Base-by-base conservation (phyloP, 2,888 invertebrate genomes). In the Apotomis capreana region DNA sequence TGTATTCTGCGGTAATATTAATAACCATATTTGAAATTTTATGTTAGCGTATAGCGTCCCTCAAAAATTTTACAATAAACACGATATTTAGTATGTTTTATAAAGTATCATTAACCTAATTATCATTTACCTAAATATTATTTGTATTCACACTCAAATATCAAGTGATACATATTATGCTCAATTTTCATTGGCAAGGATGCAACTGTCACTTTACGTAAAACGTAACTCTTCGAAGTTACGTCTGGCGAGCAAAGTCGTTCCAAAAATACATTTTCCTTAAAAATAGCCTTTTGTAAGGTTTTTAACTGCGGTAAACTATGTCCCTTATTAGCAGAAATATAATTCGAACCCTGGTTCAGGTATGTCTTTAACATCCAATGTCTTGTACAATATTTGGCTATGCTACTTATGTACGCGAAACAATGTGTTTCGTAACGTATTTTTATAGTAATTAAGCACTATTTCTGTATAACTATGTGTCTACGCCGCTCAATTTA, bases 291-390 rank as follows among this genome's bases (percentile, higher is more conserved):
- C 83, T 85, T 86, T 83, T 62, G 68, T 76, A 77, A 81, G 81
- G 78, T 80, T 81, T 15, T 81, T 67, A 67, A 73, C 75, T 67
- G 68, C 70, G 69, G 52, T 44, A 54, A 68, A 87, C 68, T 54
- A 93, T 93, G 93, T 91, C 92, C 71, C 80, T 91, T 68, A 87
- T 93, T 71, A 86, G 86, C 79, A 90, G 92, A 80, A 91, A 89
- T 78, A 79, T 91, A 77, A 86, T 88, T 77, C 88, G 92, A 75
- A 84, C 87, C 70, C 78, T 93, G 58, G 80, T 88, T 68, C 93
- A 93, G 92, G 93, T 93, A 88, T 76, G 70, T 74, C 78, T 67
- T 51, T 44, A 4, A 69, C 71, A 73, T 59, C 68, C 40, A 44
- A 40, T 26, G 46, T 61, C 12, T 70, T 36, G 36, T 70, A 51